Evolutionary conservation across 2,888 invertebrate species (phyloP), one percentile per base, ranked within the genome.

Genomic region (Tetranychus piercei): DNA sequence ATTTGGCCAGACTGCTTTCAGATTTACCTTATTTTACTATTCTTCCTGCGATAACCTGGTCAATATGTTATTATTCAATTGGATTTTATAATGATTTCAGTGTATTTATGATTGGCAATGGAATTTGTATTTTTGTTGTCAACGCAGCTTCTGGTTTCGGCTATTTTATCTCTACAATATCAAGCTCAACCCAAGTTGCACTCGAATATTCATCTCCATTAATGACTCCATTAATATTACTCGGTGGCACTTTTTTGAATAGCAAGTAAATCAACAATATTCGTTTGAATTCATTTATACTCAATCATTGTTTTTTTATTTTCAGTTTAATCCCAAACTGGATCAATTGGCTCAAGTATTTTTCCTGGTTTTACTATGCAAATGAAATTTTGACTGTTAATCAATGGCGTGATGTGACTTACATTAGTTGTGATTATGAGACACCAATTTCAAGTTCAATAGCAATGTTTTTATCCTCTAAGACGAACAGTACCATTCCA

Each of bases 171-270:
- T 94, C 95, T 0, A 92, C 94, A 79, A 84, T 90, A 0, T 90
- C 92, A 79, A 88, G 87, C 76, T 89, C 88, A 76, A 87, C 91
- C 4, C 89, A 90, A 71, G 90, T 94, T 87, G 94, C 95, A 0
- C 85, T 94, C 1, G 90, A 94, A 0, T 86, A 96, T 74, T 92
- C 93, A 0, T 93, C 95, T 1, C 92, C 95, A 5, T 86, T 94
- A 76, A 89, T 95, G 78, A 91, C 95, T 76, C 95, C 96, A 0
- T 90, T 95, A 82, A 86, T 96, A 83, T 84, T 97, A 22, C 95
- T 97, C 82, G 95, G 95, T 76, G 96, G 96, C 69, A 94, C 93
- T 85, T 94, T 94, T 84, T 85, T 96, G 69, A 95, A 95, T 82
- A 88, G 90, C 34, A 90, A 88, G 88, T 91, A 85, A 55, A 15